These are phyloP conservation scores for Psammodynastes pulverulentus DNA, from an alignment of 2,113 vertebrate species.

Conservation along the genomic window DNA sequence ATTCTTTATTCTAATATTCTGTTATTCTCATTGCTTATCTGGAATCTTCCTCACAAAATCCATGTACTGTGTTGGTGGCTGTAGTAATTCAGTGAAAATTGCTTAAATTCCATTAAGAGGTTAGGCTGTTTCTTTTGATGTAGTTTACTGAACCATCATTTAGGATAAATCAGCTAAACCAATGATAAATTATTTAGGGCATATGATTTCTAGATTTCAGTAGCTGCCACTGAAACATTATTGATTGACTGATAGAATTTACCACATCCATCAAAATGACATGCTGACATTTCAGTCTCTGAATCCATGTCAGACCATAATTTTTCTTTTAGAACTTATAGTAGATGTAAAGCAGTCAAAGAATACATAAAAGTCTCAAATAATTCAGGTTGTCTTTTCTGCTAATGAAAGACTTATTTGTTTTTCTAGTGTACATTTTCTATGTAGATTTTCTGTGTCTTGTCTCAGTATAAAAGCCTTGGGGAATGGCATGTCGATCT, in stretches of 20 bases:
- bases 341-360: constrained; percentile 1
- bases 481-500: background rate
- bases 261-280: background rate
- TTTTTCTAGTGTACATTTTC: constrained; percentile 4
- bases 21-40: background rate
- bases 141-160: background rate
- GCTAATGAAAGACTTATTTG: background rate
- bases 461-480: constrained; percentile 10
- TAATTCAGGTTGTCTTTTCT: background rate
- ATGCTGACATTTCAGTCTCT: background rate
- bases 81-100: background rate
- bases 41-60: background rate
- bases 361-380: background rate
- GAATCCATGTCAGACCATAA: background rate
- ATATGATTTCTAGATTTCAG: constrained; percentile 1
- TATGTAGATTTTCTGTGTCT: constrained; percentile 7
- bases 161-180: background rate
- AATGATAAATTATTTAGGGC: background rate
- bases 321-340: constrained; percentile 2
- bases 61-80: background rate
- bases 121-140: background rate
- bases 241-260: constrained; percentile 5
- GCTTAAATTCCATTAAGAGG: constrained; percentile 1
- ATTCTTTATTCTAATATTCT: background rate
- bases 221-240: background rate